Evolutionary conservation across 2,888 invertebrate species (phyloP), one percentile per base, ranked within the genome.

Genomic region (Agonopterix arenella): DNA sequence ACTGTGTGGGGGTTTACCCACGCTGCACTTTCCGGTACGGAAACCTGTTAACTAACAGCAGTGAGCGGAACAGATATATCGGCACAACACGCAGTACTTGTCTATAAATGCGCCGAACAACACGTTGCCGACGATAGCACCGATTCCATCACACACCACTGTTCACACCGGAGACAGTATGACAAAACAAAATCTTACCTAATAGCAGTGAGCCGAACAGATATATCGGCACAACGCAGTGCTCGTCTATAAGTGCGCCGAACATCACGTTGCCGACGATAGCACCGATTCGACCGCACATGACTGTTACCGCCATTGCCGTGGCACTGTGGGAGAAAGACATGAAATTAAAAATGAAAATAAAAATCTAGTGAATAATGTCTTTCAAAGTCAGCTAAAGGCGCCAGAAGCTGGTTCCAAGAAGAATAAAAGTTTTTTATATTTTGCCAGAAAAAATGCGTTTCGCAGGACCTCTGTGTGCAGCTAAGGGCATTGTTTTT

Each of bases 261-360:
- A 92, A 91, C 49, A 90, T 73, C 45, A 91, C 84, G 75, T 91
- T 92, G 45, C 92, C 92, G 5, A 90, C 88, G 51, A 92, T 91
- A 40, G 91, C 91, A 8, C 92, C 92, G 38, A 91, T 65, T 7
- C 92, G 76, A 5, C 92, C 92, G 52, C 89, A 86, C 73, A 90
- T 91, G 59, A 92, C 91, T 1, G 91, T 91, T 57, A 91, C 80
- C 9, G 91, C 89, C 80, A 92, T 89, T 0, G 91, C 91, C 7
- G 91, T 90, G 0, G 91, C 91, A 3, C 92, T 91, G 73, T 28
- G 44, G 44, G 7, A 40, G n/a, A 40, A 40, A 40, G 40, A 9
- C 40, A 40, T 40, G 7, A n/a, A n/a, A 40, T 37, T 37, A 40
- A 40, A 40, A n/a, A n/a, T 3, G 40, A n/a, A 40, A 40, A 10